These are phyloP conservation scores for Coreoperca whiteheadi DNA, from an alignment of 2,113 vertebrate genomes.

Conservation along the genomic window DNA sequence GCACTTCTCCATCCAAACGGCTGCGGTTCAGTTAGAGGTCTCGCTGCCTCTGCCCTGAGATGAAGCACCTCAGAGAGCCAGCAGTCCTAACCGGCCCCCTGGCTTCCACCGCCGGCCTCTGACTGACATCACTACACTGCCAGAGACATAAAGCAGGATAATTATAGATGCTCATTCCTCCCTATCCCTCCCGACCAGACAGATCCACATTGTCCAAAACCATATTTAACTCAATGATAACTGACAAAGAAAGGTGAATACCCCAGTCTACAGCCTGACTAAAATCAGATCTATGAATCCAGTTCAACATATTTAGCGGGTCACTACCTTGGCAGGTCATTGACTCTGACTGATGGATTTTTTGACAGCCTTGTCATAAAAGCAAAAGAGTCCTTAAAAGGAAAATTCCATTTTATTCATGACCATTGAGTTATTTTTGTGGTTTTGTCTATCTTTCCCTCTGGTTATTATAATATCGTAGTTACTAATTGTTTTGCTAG, in stretches of 20 bases:
- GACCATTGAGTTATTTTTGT: neutral
- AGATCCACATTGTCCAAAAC: conserved; percentile 53
- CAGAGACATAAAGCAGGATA: conserved; percentile 72
- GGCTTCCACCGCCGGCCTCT: conserved; percentile 63
- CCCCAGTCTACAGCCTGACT: conserved; percentile 24
- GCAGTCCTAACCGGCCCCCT: conserved; percentile 62
- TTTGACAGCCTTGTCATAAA: conserved; percentile 39
- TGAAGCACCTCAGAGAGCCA: conserved; percentile 73
- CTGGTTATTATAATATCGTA: neutral
- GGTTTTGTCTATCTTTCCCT: neutral
- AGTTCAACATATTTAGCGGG: conserved; percentile 51
- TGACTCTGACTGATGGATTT: conserved; percentile 43
- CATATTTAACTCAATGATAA: conserved; percentile 60
- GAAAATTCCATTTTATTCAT: conserved; percentile 33
- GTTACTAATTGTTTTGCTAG: neutral
- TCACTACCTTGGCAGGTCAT: conserved; percentile 51
- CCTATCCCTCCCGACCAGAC: conserved; percentile 32
- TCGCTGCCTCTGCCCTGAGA: conserved; percentile 68
- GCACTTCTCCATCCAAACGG: conserved; percentile 73
- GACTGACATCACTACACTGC: conserved; percentile 66
- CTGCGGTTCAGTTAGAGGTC: conserved; percentile 77
- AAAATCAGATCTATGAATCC: conserved; percentile 43
- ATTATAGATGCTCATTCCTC: conserved; percentile 72
- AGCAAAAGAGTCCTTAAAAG: conserved; percentile 33
- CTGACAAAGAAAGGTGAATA: conserved; percentile 63